phyloP scores from a whole-genome alignment of 2,888 invertebrate genomes.

The Lasioglossum malachurum region DNA sequence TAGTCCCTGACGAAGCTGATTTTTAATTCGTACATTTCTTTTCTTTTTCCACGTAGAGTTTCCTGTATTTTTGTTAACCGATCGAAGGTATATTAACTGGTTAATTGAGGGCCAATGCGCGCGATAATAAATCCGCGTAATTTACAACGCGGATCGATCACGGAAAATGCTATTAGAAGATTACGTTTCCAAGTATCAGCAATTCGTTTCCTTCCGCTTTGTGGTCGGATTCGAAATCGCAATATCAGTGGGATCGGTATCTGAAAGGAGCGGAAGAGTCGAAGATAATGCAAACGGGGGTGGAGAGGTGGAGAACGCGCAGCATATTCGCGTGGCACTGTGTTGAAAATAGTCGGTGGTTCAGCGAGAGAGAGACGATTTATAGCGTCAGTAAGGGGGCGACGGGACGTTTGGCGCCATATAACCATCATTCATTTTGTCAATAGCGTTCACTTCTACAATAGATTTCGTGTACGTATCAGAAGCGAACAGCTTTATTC shows the following conservation, averaged over 20 bases:
- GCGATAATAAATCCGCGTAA: neutral
- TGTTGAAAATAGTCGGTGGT: constrained; percentile 65
- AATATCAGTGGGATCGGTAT: constrained; percentile 61
- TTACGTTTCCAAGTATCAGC: neutral
- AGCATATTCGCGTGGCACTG: constrained; percentile 64
- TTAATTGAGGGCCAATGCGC: neutral
- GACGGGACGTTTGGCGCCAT: constrained; percentile 77
- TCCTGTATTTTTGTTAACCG: neutral
- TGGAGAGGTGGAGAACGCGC: constrained; percentile 29
- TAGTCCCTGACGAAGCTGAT: too few relatives aligned
- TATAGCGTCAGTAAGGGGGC: constrained; percentile 75
- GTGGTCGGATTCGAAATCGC: constrained; percentile 30
- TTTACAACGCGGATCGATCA: neutral
- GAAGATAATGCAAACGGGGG: constrained; percentile 56
- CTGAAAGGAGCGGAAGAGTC: constrained; percentile 43
- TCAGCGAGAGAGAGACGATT: constrained; percentile 76
- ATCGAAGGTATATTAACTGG: neutral
- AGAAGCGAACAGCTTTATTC: constrained; percentile 80
- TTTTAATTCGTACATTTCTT: too few relatives aligned
- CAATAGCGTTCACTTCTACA: constrained; percentile 79
- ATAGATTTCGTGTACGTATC: constrained; percentile 77
- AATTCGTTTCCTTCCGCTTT: constrained; percentile 4
- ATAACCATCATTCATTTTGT: constrained; percentile 82
- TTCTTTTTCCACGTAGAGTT: neutral
- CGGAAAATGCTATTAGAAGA: neutral